A percentile compares a stretch with the other conserved stretches of the same genome.
These are phyloP conservation scores for Streblospio benedicti DNA, from an alignment of 1,140 invertebrate species.

Conservation along the genomic window DNA sequence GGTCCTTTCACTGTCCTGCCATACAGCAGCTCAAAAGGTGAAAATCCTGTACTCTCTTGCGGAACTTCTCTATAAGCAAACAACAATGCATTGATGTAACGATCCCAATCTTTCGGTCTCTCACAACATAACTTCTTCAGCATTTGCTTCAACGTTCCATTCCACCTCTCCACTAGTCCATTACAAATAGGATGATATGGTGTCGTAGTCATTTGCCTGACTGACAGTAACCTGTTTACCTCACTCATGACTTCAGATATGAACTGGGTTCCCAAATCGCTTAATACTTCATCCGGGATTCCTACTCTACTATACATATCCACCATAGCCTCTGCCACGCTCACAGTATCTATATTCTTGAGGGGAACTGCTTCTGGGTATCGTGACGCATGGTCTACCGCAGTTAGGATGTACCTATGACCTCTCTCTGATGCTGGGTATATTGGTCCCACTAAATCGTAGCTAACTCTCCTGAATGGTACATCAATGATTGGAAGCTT, in stretches of 20 bases:
- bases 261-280: conserved; percentile 10
- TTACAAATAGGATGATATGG: conserved; percentile 10
- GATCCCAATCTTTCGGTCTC: conserved; percentile 14
- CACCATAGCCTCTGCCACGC: too few relatives aligned
- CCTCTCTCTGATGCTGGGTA: too few relatives aligned
- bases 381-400: too few relatives aligned
- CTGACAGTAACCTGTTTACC: conserved; percentile 6
- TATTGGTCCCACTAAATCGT: conserved; percentile 1
- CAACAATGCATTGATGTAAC: conserved; percentile 5
- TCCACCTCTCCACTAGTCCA: conserved; percentile 3
- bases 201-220: background rate
- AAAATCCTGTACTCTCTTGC: conserved; percentile 21
- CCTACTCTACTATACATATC: too few relatives aligned
- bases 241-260: conserved; percentile 6
- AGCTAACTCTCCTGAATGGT: conserved; percentile 11
- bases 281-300: too few relatives aligned
- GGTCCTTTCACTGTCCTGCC: conserved; percentile 29
- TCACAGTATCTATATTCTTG: too few relatives aligned
- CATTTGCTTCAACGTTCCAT: too few relatives aligned
- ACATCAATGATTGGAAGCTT: conserved; percentile 3
- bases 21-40: conserved; percentile 32
- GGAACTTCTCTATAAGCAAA: conserved; percentile 17
- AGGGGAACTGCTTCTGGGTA: too few relatives aligned
- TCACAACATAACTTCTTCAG: too few relatives aligned
- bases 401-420: too few relatives aligned